Evolutionary conservation across 2,888 invertebrate species (phyloP).

Genomic region (Hoplodrina ambigua): DNA sequence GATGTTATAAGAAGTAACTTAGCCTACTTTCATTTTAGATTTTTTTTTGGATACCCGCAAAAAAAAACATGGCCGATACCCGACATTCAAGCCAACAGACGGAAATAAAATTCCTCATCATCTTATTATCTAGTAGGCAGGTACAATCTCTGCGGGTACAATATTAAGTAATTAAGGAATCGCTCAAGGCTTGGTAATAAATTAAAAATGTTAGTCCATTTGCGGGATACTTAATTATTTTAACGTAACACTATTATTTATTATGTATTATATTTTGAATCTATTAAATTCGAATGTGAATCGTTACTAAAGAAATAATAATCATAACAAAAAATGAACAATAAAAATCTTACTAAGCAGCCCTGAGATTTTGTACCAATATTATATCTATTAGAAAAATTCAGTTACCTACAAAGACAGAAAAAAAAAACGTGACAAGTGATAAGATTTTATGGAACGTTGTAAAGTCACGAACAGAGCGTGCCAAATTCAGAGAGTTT

Average conservation of each 20-base stretch:
- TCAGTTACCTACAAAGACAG: not conserved
- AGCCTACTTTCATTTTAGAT: no score
- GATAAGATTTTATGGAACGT: constrained; percentile 45
- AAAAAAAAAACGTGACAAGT: constrained; percentile 22
- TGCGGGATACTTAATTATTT: not conserved
- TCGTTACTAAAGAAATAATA: no score
- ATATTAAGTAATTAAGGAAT: not conserved
- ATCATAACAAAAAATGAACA: no score
- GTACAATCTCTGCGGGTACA: not conserved
- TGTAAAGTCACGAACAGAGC: constrained; percentile 37
- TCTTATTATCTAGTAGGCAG: not conserved
- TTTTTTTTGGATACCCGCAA: no score
- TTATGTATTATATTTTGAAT: no score
- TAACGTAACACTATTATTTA: no score
- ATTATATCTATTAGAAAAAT: not conserved
- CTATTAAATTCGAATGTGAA: not conserved
- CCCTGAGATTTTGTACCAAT: not conserved
- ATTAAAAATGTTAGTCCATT: constrained; percentile 1
- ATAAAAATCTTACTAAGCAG: not conserved
- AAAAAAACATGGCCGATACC: no score
- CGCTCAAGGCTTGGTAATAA: not conserved
- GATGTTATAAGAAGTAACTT: no score
- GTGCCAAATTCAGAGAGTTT: constrained; percentile 38
- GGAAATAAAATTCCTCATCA: not conserved
- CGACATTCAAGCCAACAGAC: no score